A percentile compares a stretch with the other conserved stretches of the same genome.
phyloP scores from a whole-genome alignment of 2,113 vertebrate genomes.

The Brevimyrus niger region DNA sequence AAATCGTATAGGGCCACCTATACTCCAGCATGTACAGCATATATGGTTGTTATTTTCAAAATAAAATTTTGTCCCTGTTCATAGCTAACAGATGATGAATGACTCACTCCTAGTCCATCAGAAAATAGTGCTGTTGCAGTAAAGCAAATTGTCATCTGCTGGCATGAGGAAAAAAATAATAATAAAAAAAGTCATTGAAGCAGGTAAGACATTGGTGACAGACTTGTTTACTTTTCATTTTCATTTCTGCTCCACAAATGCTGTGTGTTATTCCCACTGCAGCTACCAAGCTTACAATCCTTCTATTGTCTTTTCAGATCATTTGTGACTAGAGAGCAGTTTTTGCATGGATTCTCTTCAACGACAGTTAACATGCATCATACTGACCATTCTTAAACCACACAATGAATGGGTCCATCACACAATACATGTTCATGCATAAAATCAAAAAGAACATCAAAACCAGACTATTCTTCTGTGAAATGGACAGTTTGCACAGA shows the following conservation, averaged over 20 bases:
- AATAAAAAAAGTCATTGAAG: neutral
- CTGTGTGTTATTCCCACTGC: constrained; percentile 30
- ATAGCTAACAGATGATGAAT: constrained; percentile 8
- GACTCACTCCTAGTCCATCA: neutral
- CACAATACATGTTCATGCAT: neutral
- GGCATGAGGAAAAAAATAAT: neutral
- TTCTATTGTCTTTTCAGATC: constrained; percentile 13
- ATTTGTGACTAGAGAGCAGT: neutral
- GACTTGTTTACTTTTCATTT: constrained; percentile 39
- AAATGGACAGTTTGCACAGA: neutral
- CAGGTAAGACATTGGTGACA: constrained; percentile 30
- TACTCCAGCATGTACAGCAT: neutral
- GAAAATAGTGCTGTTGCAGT: constrained; percentile 13
- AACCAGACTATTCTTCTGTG: neutral
- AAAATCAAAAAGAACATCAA: neutral
- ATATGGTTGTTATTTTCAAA: neutral
- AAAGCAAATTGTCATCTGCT: constrained; percentile 31
- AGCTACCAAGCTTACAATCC: constrained; percentile 11
- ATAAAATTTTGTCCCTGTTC: neutral
- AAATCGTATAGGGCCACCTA: neutral
- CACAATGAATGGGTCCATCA: neutral
- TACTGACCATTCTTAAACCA: neutral
- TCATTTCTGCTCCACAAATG: constrained; percentile 29
- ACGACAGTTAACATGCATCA: neutral
- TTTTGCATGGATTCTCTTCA: neutral